Percentiles rank a stretch among this genome's conserved stretches.
Evolutionary conservation across 2,113 vertebrate species (phyloP).

Genomic region (Cinclus mexicanus): DNA sequence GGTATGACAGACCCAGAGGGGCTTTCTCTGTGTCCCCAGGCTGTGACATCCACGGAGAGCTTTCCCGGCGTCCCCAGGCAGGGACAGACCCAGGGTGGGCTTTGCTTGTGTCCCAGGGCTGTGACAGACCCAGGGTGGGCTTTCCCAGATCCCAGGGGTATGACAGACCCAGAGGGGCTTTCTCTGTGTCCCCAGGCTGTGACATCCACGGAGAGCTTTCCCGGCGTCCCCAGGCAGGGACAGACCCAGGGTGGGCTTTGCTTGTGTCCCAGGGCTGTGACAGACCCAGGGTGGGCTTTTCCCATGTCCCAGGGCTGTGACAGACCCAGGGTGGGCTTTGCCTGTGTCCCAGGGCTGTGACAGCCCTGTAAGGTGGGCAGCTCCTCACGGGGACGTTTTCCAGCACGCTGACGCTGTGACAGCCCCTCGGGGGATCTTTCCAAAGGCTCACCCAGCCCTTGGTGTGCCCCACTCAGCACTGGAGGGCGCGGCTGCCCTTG

Average conservation of each 20-base stretch:
- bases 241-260: background rate
- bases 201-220: background rate
- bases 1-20: background rate
- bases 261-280: background rate
- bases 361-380: background rate
- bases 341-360: background rate
- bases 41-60: background rate
- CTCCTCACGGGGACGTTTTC: too few species aligned
- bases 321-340: background rate
- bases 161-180: background rate
- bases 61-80: accelerated
- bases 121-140: background rate
- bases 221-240: background rate
- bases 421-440: background rate
- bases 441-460: accelerated
- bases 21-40: background rate
- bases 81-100: background rate
- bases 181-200: background rate
- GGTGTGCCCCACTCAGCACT: background rate
- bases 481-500: accelerated
- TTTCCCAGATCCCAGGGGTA: too few species aligned
- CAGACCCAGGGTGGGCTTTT: background rate
- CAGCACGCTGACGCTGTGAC: background rate
- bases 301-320: background rate
- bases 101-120: too few species aligned